A percentile compares a stretch with the other conserved stretches of the same genome.
Evolutionary conservation across 2,888 invertebrate species (phyloP).

Genomic region (Salpingus planirostris): DNA sequence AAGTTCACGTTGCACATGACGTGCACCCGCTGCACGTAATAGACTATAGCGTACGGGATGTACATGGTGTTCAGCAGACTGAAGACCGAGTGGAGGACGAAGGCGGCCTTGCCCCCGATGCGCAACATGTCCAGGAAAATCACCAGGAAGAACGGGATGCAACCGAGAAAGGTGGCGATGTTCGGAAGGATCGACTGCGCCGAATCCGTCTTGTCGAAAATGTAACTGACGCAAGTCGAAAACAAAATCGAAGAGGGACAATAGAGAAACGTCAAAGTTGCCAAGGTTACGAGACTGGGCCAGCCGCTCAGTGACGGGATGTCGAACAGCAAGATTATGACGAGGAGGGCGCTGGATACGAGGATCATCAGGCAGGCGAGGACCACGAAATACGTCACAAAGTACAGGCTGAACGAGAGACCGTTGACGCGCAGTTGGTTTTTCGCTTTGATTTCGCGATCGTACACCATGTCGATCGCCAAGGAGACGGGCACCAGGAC

Average conservation of each 20-base stretch:
- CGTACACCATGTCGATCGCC: conserved; percentile 73
- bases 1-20: conserved; percentile 61
- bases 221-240: conserved; percentile 67
- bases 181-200: conserved; percentile 73
- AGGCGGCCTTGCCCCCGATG: conserved; percentile 58
- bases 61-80: conserved; percentile 71
- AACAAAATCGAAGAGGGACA: conserved; percentile 68
- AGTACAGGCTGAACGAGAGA: conserved; percentile 65
- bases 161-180: conserved; percentile 63
- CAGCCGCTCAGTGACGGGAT: conserved; percentile 61
- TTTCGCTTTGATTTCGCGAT: conserved; percentile 74
- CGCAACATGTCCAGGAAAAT: conserved; percentile 63
- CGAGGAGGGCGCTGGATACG: conserved; percentile 55
- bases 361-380: conserved; percentile 60
- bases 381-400: conserved; percentile 65
- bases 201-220: conserved; percentile 75
- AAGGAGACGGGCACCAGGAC: conserved; percentile 67
- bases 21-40: conserved; percentile 71
- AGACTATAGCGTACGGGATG: conserved; percentile 72
- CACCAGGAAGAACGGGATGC: conserved; percentile 66
- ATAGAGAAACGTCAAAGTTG: conserved; percentile 58
- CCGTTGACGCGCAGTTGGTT: conserved; percentile 78
- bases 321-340: conserved; percentile 57
- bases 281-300: conserved; percentile 59
- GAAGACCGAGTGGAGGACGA: conserved; percentile 62